Evolutionary conservation across 2,113 vertebrate genomes (phyloP).

Genomic region (Malurus cyaneus): DNA sequence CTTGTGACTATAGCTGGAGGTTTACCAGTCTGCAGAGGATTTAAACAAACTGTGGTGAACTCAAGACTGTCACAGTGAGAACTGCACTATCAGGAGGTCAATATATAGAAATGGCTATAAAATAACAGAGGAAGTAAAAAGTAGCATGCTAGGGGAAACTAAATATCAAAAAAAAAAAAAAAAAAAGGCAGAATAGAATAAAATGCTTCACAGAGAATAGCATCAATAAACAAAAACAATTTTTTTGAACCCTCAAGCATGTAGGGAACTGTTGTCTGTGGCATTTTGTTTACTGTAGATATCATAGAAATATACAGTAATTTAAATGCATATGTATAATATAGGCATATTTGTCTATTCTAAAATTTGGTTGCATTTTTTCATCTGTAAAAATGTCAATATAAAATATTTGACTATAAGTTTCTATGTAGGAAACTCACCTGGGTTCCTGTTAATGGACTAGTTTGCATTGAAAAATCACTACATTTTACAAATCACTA

Average conservation of each 20-base stretch:
- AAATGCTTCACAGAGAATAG: not conserved
- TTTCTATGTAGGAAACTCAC: not conserved
- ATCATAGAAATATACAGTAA: not conserved
- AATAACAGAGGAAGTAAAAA: not conserved
- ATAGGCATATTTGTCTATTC: not conserved
- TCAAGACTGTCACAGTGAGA: not conserved
- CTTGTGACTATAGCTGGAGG: not conserved
- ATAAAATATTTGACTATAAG: not conserved
- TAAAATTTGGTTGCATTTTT: not conserved
- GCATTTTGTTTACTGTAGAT: not conserved
- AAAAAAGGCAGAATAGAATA: not conserved
- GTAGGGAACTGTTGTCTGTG: not conserved
- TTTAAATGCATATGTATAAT: not conserved
- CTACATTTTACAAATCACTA: no score
- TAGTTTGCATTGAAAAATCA: not conserved
- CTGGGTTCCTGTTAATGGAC: not conserved
- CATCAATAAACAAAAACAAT: not conserved
- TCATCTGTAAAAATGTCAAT: not conserved
- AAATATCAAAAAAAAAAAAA: rapidly evolving
- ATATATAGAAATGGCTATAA: not conserved
- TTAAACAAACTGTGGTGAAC: not conserved
- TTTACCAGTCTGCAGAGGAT: not conserved
- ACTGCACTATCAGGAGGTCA: not conserved
- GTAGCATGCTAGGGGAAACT: not conserved
- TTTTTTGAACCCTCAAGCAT: not conserved